Conservation (phyloP, 2,888 invertebrate genomes). For the Eueremaeus valkanovi region DNA sequence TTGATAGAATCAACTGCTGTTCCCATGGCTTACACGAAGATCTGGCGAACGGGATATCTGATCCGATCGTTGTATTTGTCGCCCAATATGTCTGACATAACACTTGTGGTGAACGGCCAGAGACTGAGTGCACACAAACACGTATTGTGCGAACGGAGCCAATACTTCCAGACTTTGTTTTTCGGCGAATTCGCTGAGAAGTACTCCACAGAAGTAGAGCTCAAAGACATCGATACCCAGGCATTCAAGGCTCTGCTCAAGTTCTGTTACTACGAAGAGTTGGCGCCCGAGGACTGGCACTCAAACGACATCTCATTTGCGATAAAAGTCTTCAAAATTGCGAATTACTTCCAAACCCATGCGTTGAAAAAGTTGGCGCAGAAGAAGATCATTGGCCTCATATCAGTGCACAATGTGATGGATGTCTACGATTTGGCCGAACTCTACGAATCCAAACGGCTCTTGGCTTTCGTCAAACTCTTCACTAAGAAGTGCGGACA, state of each 20-base stretch:
- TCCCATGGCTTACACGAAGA: not conserved
- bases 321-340: not conserved
- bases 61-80: not conserved
- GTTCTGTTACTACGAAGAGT: slow-evolving; percentile 2
- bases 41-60: not conserved
- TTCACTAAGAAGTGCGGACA: not conserved
- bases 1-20: not conserved
- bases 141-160: not conserved
- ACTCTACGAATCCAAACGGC: not conserved
- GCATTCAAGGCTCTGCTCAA: not conserved
- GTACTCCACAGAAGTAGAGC: not conserved
- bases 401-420: not conserved
- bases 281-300: not conserved
- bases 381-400: not conserved
- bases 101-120: not conserved
- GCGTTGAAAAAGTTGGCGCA: not conserved
- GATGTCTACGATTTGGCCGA: not conserved
- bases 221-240: not conserved
- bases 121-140: not conserved
- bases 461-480: not conserved
- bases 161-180: not conserved
- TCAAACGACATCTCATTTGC: not conserved
- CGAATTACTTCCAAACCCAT: not conserved
- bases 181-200: not conserved
- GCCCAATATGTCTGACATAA: not conserved